These are phyloP conservation scores for Sinella curviseta DNA, from an alignment of 1,140 invertebrate genomes.

Conservation along the genomic window DNA sequence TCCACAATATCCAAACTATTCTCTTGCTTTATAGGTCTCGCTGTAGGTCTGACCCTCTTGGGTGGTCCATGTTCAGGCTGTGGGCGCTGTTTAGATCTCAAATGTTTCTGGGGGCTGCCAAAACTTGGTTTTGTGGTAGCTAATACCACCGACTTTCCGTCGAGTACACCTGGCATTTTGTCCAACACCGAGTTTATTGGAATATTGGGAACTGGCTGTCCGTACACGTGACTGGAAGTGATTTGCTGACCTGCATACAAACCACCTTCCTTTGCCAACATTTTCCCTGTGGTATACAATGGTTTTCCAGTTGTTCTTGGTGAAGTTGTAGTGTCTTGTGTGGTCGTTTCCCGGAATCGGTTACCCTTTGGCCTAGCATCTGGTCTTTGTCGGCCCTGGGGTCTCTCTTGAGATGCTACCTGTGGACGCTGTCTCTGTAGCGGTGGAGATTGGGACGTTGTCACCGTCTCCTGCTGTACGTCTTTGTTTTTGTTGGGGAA, in stretches of 20 bases:
- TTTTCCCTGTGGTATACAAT: slow-evolving; percentile 44
- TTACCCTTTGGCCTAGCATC: background rate
- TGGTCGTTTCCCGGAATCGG: slow-evolving; percentile 21
- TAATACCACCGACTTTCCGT: background rate
- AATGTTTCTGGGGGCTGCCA: background rate
- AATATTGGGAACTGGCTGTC: slow-evolving; percentile 38
- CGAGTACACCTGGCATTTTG: background rate
- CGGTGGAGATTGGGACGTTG: background rate
- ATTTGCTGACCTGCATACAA: slow-evolving; percentile 45
- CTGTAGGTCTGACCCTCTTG: background rate
- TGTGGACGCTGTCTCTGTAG: background rate
- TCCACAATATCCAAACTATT: slow-evolving; percentile 13
- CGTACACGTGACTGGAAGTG: slow-evolving; percentile 40
- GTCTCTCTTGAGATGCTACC: background rate
- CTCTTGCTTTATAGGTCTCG: background rate
- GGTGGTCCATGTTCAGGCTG: slow-evolving; percentile 6
- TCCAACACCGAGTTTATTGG: slow-evolving; percentile 32
- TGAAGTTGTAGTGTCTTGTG: background rate
- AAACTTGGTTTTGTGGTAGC: background rate
- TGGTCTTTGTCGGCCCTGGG: background rate
- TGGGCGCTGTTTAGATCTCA: background rate
- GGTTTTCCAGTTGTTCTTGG: slow-evolving; percentile 43
- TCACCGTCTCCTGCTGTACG: background rate
- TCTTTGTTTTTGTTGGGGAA: slow-evolving; percentile 9
- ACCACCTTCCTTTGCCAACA: slow-evolving; percentile 48